Evolutionary conservation across 2,888 invertebrate genomes (phyloP).

Genomic region (Apantesis nais): DNA sequence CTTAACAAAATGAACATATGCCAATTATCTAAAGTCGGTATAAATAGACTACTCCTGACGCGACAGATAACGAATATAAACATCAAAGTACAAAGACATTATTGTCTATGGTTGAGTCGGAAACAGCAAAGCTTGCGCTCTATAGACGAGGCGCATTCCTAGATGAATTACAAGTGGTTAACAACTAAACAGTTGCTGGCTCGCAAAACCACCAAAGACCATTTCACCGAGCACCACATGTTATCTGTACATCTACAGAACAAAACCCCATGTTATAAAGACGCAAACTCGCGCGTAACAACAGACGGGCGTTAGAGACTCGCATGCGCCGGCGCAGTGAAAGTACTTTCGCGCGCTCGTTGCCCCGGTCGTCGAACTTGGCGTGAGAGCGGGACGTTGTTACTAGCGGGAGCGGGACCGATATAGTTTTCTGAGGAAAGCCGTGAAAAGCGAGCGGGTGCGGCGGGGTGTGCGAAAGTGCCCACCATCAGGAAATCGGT

Average conservation of each 20-base stretch:
- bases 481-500: constrained; percentile 74
- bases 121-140: constrained; percentile 37
- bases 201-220: constrained; percentile 54
- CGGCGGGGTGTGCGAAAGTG: constrained; percentile 74
- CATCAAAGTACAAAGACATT: constrained; percentile 45
- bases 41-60: background rate
- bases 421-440: constrained; percentile 73
- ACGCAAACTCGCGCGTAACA: constrained; percentile 71
- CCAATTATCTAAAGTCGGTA: background rate
- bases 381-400: constrained; percentile 58
- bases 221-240: constrained; percentile 63
- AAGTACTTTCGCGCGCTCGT: constrained; percentile 84
- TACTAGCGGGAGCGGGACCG: constrained; percentile 60
- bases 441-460: constrained; percentile 70
- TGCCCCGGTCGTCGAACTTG: constrained; percentile 82
- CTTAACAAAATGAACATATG: background rate
- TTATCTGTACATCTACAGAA: constrained; percentile 60
- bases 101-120: constrained; percentile 32
- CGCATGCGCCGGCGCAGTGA: constrained; percentile 80
- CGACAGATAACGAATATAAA: background rate
- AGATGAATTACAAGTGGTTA: constrained; percentile 72
- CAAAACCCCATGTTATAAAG: constrained; percentile 59
- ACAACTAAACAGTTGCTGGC: constrained; percentile 61
- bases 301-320: constrained; percentile 68
- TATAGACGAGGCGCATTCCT: constrained; percentile 69